Evolutionary conservation across 2,113 vertebrate genomes (phyloP), one percentile per base, ranked within the genome.

Genomic region (Corythornis vintsioides): DNA sequence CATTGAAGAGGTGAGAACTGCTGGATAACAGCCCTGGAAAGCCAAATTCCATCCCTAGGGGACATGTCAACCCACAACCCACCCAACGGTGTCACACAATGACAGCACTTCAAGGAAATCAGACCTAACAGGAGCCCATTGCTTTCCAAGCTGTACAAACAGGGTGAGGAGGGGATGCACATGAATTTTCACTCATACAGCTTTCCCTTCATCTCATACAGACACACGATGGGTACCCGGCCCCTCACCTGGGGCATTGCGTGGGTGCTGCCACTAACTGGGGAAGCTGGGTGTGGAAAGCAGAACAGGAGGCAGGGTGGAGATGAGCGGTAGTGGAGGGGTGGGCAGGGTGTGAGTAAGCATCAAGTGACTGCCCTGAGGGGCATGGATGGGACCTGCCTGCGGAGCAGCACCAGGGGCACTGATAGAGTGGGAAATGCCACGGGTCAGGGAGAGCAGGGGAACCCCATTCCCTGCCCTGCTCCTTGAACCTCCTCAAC

Each of bases 211-310:
- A 60, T 11, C 42, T 61, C 20, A 19, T 3, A 3, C 53, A 35
- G 66, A 53, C 5, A 0, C 2, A 6, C 5, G 2, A 50, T 0
- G 0, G 79, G 71, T 31, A 50, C 67, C 35, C 1, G 0, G 71
- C 26, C 59, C 88, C 88, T 80, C 72, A 55, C 61, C 45, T 0
- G 1, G 67, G 57, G 79, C 4, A 0, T 17, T 59, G 79, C 0
- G 9, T 78, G 83, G 28, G 83, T 81, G 86, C 73, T 22, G 72
- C 64, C 73, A 74, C 76, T 92, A 63, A 63, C 28, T 0, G 0
- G n/a, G 79, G 75, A 63, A 79, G 63, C 26, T 1, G 1, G 75
- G 50, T 61, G 90, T 65, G 81, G 83, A 90, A 77, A 78, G 47
- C 33, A 0, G 80, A 90, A 80, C 69, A 74, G 72, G 55, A 80